Evolutionary conservation across 2,888 invertebrate genomes (phyloP).

Genomic region (Gari tellinella): DNA sequence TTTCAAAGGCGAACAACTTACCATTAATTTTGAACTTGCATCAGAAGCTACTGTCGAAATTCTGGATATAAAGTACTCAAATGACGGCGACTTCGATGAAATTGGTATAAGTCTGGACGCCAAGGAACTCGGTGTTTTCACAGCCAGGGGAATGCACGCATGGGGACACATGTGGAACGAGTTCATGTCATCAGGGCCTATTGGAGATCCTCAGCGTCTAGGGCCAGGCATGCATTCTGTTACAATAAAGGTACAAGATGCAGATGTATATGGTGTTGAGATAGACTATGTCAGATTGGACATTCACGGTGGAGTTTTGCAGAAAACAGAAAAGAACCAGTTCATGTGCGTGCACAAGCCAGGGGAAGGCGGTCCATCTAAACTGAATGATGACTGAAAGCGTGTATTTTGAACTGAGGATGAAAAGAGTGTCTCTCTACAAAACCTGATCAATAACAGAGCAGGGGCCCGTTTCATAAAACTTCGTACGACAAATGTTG

Average conservation of each 20-base stretch:
- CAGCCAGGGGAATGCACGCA: slow-evolving; percentile 25
- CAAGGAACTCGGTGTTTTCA: slow-evolving; percentile 40
- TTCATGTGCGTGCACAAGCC: slow-evolving; percentile 52
- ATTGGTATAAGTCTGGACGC: slow-evolving; percentile 48
- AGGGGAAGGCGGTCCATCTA: neutral
- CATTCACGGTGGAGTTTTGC: slow-evolving; percentile 40
- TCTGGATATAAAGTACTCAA: slow-evolving; percentile 54
- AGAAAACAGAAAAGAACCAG: slow-evolving; percentile 35
- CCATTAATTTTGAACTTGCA: slow-evolving; percentile 46
- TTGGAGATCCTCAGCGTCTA: slow-evolving; percentile 32
- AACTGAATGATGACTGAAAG: neutral
- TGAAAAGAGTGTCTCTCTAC: no score
- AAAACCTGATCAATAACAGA: no score
- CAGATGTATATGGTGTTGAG: slow-evolving; percentile 59
- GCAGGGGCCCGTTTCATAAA: no score
- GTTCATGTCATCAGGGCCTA: slow-evolving; percentile 52
- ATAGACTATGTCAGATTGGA: slow-evolving; percentile 59
- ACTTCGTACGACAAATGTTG: no score
- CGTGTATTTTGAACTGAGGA: no score
- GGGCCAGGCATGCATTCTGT: slow-evolving; percentile 43
- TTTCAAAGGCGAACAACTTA: slow-evolving; percentile 57
- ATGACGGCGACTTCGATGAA: slow-evolving; percentile 57
- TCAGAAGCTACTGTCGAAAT: slow-evolving; percentile 39
- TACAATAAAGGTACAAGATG: slow-evolving; percentile 36
- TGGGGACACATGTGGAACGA: slow-evolving; percentile 59